These are phyloP conservation scores for Stichopus horrens DNA, from an alignment of 53 echinoderm and acorn worm genomes.

Conservation along the genomic window DNA sequence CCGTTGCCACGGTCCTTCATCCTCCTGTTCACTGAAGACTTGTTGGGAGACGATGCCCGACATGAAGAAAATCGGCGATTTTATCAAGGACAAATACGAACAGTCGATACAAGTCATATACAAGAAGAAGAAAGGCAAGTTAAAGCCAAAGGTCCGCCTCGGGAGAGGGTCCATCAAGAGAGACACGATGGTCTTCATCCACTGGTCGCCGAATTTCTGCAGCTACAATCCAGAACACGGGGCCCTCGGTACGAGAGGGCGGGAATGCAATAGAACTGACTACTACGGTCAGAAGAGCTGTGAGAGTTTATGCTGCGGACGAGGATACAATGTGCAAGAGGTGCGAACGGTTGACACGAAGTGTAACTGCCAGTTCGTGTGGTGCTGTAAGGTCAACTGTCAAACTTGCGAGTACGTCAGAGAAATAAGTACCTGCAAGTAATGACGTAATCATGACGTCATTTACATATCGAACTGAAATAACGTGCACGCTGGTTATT, in stretches of 20 bases:
- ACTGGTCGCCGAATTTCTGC: constrained; percentile 79
- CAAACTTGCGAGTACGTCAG: constrained; percentile 71
- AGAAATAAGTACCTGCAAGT: constrained; percentile 90
- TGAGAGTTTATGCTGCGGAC: constrained; percentile 80
- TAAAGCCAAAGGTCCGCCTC: constrained; percentile 58
- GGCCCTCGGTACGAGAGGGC: constrained; percentile 76
- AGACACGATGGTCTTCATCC: constrained; percentile 64
- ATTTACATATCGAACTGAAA: no score
- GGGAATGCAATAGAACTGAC: constrained; percentile 87
- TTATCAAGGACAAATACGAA: constrained; percentile 66
- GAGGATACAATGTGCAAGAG: constrained; percentile 90
- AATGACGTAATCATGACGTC: neutral
- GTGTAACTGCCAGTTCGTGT: constrained; percentile 92
- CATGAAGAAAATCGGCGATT: constrained; percentile 72
- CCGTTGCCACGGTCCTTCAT: constrained; percentile 78
- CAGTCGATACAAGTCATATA: constrained; percentile 62
- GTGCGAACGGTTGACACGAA: constrained; percentile 64
- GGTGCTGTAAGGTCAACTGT: constrained; percentile 97
- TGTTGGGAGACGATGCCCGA: constrained; percentile 91
- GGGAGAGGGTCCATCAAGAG: constrained; percentile 51
- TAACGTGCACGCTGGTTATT: no score
- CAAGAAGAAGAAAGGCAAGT: constrained; percentile 65
- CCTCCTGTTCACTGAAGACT: constrained; percentile 80
- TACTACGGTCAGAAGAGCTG: constrained; percentile 67
- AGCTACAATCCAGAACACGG: constrained; percentile 54